A percentile compares a stretch with the other conserved stretches of the same genome.
Evolutionary conservation across 2,113 vertebrate genomes (phyloP).

Genomic region (Ciconia maguari): DNA sequence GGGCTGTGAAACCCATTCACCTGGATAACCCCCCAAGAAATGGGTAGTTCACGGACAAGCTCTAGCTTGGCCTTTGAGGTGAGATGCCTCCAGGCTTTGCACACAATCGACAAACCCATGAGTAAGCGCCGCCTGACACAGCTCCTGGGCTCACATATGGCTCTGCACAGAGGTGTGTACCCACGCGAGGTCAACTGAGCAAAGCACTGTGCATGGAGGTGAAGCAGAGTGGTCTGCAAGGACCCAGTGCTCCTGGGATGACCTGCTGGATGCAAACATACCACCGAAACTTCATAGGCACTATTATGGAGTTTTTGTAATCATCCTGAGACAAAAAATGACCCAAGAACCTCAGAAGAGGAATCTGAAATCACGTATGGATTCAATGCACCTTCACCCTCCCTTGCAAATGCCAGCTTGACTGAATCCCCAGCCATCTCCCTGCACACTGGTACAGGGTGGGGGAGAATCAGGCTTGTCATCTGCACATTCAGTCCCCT

Average conservation of each 20-base stretch:
- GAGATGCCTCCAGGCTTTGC: not conserved
- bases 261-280: not conserved
- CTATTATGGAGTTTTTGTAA: not conserved
- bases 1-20: not conserved
- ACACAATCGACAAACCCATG: not conserved
- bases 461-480: not conserved
- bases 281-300: not conserved
- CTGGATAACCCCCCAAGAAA: not conserved
- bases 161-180: rapidly evolving
- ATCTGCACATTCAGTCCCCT: not conserved
- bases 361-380: not conserved
- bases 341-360: not conserved
- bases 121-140: not conserved
- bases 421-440: not conserved
- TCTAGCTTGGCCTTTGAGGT: not conserved
- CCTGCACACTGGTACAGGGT: not conserved
- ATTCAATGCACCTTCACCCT: not conserved
- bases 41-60: not conserved
- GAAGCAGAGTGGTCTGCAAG: not conserved
- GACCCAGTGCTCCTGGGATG: not conserved
- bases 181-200: rapidly evolving
- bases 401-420: not conserved
- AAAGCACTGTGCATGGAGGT: rapidly evolving
- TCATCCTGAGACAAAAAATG: not conserved
- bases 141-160: rapidly evolving